Evolutionary conservation across 2,888 invertebrate species (phyloP), one percentile per base, ranked within the genome.

Genomic region (Epinotia bilunana): DNA sequence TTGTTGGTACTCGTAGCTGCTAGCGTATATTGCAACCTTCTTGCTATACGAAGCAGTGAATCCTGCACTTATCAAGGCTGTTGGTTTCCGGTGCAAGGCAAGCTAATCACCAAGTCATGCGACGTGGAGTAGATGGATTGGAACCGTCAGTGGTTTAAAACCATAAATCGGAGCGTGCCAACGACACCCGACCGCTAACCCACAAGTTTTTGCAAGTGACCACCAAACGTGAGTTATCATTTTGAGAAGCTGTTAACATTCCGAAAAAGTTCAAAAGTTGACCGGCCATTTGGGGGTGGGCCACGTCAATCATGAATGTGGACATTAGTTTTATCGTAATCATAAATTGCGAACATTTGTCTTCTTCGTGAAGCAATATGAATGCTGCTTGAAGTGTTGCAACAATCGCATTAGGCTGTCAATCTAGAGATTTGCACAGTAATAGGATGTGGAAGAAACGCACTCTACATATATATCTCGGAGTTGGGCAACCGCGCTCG

Each of bases 361-460:
- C 70, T 74, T 57, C 28, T 57, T 57, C 18, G 61, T 75, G 75
- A 67, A 61, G 75, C 72, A 75, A 75, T 75, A 74, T 70, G 28
- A 70, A 58, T 65, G 58, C 43, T 67, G 46, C 43, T 57, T 20
- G 67, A 75, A 67, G 53, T 55, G n/a, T 72, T 75, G 72, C 72
- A 67, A 72, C 55, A 61, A 43, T 28, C 39, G 58, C 72, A 75
- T 75, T 75, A 72, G 55, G 65, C 72, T 75, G 74, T 67, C 74
- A 71, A 71, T 75, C 61, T 55, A 18, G 46, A 72, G 71, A 72
- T 75, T 75, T 72, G 75, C 71, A 62, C 49, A 61, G 65, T 74
- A 65, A 72, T 67, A 67, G 46, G 72, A 72, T 67, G 71, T 72
- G 57, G 72, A 72, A 72, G 72, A 46, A 65, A 71, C 71, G 55